Base-by-base conservation (phyloP, 2,888 invertebrate species). In the Fragum whitleyi region DNA sequence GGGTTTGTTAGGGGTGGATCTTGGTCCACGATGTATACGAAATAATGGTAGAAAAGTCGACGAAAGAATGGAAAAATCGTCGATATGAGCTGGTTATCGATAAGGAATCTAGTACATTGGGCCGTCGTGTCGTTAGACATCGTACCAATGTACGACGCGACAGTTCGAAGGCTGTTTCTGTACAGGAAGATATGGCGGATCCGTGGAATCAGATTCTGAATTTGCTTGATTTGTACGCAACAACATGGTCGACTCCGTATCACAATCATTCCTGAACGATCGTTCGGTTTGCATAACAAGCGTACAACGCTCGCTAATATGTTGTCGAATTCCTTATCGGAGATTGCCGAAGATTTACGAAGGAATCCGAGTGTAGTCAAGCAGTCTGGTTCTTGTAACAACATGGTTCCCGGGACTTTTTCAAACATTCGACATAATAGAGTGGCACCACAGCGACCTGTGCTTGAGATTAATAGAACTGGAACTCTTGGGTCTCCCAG, bases 231-330 rank as follows among this genome's bases (percentile, higher is more conserved):
- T 62, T 90, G 88, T 5, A 86, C 80, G n/a, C 89, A 90, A 73
- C 89, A 86, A 61, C 90, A 88, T 16, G 91, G 90, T 23, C 92
- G 79, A 28, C 88, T 86, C 69, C 89, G 90, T 26, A 92, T 74
- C 55, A 89, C 88, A 26, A 90, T 78, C 83, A 90, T 88, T 23
- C 88, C 87, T 36, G 88, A 87, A 7, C 90, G 81, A 71, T 91
- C 90, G 79, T 91, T 90, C 7, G 91, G 91, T 81, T 92, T 92
- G 67, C 91, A 91, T 28, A 91, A 82, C 59, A 92, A 81, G 59
- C 90, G 84, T 9, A 91, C 85, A 14, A 91, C 89, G 69, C 91
- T 91, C 7, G 87, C 86, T 14, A 91, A 83, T 26, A 91, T 83
- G 53, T 90, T 91, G 32, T 87, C 86, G 77, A 91, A 91, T 77